Base-by-base conservation (phyloP, 2,888 invertebrate species). In the Quadroppia sp. region DNA sequence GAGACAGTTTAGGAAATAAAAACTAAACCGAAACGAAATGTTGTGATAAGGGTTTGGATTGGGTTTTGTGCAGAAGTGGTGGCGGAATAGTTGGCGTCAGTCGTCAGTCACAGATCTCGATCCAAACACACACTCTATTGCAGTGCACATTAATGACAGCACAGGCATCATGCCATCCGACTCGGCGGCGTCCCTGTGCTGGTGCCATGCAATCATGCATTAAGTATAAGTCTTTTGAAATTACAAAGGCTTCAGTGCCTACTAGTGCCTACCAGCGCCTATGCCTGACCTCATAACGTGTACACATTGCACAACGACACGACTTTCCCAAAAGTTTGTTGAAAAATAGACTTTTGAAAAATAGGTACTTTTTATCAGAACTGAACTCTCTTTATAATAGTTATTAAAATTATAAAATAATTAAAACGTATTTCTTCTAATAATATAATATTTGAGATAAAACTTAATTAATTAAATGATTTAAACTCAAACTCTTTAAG, bases 1-100 rank as follows among this genome's bases (percentile, higher is more conserved):
- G 15, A 25, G 56, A 25, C 42, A 59, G 36, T 75, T 77, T n/a
- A 74, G 76, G 59, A 74, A 74, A 50, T 40, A 73, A 71, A 73
- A 70, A 2, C 2, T 61, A 7, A 61, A 9, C 15, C 17, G 11
- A 25, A n/a, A 61, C 6, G 30, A 61, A 61, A 61, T 61, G 4
- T 30, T 25, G 28, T 61, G 61, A 30, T 30, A 30, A 61, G 61
- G 9, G 53, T 53, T 53, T 61, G 11, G 13, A 61, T 61, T 53
- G 53, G 23, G n/a, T n/a, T n/a, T n/a, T n/a, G n/a, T n/a, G n/a
- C n/a, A 53, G 53, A 53, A 53, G 61, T 61, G 61, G 61, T 61
- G 61, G 61, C 61, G 61, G 61, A 61, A 23, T 56, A 9, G 56
- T 61, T 61, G 61, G 61, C 61, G 61, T 61, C 61, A 61, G 61